A percentile compares a stretch with the other conserved stretches of the same genome.
Evolutionary conservation across 2,113 vertebrate species (phyloP).

Genomic region (Thalassoma bifasciatum): DNA sequence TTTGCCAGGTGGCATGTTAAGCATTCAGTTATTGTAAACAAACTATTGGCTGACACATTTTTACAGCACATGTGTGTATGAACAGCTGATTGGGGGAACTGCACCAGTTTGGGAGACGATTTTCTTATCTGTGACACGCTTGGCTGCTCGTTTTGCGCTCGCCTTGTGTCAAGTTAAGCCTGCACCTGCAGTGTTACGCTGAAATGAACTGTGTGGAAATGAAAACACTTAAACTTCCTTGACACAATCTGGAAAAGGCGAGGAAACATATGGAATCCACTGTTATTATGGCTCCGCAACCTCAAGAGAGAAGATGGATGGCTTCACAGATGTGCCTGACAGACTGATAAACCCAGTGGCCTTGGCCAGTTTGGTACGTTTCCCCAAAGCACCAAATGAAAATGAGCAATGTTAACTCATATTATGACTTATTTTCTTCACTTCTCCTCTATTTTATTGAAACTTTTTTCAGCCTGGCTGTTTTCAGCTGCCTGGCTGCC

Average conservation of each 20-base stretch:
- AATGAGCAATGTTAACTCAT: slow-evolving; percentile 48
- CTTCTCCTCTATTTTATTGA: slow-evolving; percentile 2
- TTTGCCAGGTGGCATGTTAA: slow-evolving; percentile 32
- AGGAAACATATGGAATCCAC: slow-evolving; percentile 68
- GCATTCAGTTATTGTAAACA: slow-evolving; percentile 34
- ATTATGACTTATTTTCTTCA: slow-evolving; percentile 23
- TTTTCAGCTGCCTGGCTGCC: slow-evolving; percentile 31
- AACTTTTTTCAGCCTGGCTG: slow-evolving; percentile 8
- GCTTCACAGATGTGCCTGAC: slow-evolving; percentile 70
- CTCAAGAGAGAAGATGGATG: slow-evolving; percentile 71
- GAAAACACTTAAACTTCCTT: slow-evolving; percentile 72
- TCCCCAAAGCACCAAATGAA: slow-evolving; percentile 53
- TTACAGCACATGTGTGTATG: slow-evolving; percentile 3
- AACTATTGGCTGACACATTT: slow-evolving; percentile 10
- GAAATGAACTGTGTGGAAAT: slow-evolving; percentile 64
- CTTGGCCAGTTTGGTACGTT: slow-evolving; percentile 55
- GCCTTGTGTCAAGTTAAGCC: slow-evolving; percentile 38
- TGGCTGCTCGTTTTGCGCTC: background rate
- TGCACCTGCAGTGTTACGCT: slow-evolving; percentile 39
- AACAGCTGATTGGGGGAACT: slow-evolving; percentile 48
- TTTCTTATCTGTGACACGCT: slow-evolving; percentile 15
- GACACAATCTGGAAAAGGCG: slow-evolving; percentile 68
- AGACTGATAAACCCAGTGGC: slow-evolving; percentile 66
- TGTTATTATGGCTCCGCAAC: slow-evolving; percentile 63
- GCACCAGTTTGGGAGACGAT: slow-evolving; percentile 33